Evolutionary conservation across 2,888 invertebrate species (phyloP).

Genomic region (Scaeva pyrastri): DNA sequence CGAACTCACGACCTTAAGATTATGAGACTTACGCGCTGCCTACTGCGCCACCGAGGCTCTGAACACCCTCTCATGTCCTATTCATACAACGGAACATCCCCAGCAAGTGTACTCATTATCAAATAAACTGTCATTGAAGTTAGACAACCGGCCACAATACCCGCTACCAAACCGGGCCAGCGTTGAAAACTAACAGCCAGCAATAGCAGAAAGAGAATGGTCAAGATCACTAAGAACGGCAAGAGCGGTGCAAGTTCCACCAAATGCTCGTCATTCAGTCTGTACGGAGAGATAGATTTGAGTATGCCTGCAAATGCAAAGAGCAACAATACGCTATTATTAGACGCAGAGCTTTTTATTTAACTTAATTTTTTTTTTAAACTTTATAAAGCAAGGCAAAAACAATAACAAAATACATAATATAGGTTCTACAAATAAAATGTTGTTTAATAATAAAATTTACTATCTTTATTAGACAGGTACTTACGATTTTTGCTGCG

Average conservation of each 20-base stretch:
- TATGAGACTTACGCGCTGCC: conserved; percentile 76
- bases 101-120: conserved; percentile 61
- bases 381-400: too few relatives aligned
- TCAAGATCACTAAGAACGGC: conserved; percentile 77
- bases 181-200: conserved; percentile 77
- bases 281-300: conserved; percentile 59
- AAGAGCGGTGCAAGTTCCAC: conserved; percentile 77
- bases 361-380: too few relatives aligned
- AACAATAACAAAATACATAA: conserved; percentile 5
- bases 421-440: conserved; percentile 10
- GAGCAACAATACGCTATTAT: conserved; percentile 57
- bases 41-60: conserved; percentile 74
- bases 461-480: not conserved
- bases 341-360: conserved; percentile 48
- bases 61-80: not conserved
- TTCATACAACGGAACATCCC: conserved; percentile 61
- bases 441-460: conserved; percentile 31
- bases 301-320: conserved; percentile 63
- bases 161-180: conserved; percentile 78
- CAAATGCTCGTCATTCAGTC: conserved; percentile 59
- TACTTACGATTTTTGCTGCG: conserved; percentile 62
- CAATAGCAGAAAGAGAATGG: conserved; percentile 77
- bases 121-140: conserved; percentile 77
- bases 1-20: conserved; percentile 76
- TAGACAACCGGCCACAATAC: conserved; percentile 77